Base-by-base conservation (phyloP, 2,113 vertebrate species). In the Probosciger aterrimus region DNA sequence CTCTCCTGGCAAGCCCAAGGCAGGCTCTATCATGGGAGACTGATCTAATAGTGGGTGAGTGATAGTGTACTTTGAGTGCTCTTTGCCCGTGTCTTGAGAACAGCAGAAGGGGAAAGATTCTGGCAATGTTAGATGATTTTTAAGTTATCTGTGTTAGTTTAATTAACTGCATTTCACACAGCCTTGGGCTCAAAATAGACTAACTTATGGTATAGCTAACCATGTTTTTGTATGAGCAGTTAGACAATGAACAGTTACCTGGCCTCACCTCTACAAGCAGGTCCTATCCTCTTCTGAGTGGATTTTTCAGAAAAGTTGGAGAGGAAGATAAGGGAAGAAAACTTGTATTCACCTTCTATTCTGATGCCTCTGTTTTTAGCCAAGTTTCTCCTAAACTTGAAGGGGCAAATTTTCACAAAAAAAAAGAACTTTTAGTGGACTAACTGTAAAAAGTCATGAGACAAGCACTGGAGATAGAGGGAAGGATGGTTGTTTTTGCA, bases 381-480 rank as follows among this genome's bases (percentile, higher is more conserved):
- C 69, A 81, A 88, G 82, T 88, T 94, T 91, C 86, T 63, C 88
- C 20, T 77, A 47, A 89, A 73, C 77, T 68, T 80, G 76, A 86
- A 82, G 86, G 90, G 85, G 86, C 84, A 92, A 67, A 49, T 89
- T 97, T 91, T 91, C 88, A 79, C 0, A 8, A 55, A 79, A n/a
- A 8, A 68, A 78, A 37, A 28, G 18, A 14, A 11, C 25, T 79
- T 95, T 90, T 92, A 96, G 90, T 49, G 76, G 74, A 92, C 62
- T 92, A 92, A 91, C 82, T 96, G 93, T 97, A 94, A 95, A 95
- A 50, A 93, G 92, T 19, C 53, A 39, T 33, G 81, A 88, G 43
- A 59, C 28, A 86, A 91, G 64, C 39, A 63, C 2, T 90, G 89
- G 82, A 88, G 55, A 62, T 33, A 83, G 74, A 88, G 20, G 74